Conservation (phyloP, 2,113 vertebrate genomes). For the Neopipo cinnamomea region DNA sequence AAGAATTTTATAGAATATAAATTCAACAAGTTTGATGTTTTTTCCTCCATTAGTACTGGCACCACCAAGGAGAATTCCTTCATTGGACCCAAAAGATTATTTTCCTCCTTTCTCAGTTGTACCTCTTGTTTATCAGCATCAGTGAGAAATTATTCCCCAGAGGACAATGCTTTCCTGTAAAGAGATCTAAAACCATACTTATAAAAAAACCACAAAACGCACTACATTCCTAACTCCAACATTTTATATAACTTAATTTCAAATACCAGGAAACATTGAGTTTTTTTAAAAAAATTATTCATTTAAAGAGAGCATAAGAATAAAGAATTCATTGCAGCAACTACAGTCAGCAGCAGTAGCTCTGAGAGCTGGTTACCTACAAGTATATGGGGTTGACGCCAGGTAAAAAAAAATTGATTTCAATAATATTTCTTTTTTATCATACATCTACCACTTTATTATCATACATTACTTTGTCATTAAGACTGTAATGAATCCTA, state of each 20-base stretch:
- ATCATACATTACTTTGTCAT: neutral
- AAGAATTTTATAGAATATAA: neutral
- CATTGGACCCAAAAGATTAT: neutral
- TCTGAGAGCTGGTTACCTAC: neutral
- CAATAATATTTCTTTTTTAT: neutral
- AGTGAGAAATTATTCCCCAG: neutral
- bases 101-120: neutral
- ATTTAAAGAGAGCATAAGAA: neutral
- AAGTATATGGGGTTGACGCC: neutral
- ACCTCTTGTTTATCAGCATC: neutral
- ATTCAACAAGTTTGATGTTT: neutral
- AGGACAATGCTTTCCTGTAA: neutral
- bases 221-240: rapidly evolving
- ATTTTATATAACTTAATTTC: neutral
- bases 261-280: neutral
- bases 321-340: neutral
- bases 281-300: neutral
- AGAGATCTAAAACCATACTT: neutral
- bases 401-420: neutral
- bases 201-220: neutral
- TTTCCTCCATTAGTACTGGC: neutral
- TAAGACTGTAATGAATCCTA: neutral
- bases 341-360: neutral
- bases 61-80: neutral
- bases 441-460: neutral